Base-by-base conservation (phyloP, 2,113 vertebrate genomes). In the Ahaetulla prasina region DNA sequence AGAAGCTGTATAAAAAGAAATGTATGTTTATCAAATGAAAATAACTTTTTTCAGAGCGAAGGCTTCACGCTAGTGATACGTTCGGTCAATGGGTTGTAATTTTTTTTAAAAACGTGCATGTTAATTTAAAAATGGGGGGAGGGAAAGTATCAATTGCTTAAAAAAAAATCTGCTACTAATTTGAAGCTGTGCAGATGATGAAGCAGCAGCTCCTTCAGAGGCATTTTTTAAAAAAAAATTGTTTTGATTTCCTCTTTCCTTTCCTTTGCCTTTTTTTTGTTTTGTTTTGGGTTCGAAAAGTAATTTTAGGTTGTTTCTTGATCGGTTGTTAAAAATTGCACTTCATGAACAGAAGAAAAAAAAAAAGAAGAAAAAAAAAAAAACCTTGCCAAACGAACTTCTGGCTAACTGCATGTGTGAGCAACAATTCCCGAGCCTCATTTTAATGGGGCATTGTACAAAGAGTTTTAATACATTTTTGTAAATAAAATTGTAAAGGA, bases 81-180 rank as follows among this genome's bases (percentile, higher is more conserved):
- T 97, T 96, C 95, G 96, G 96, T 97, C 97, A 96, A 97, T 90
- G 57, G 96, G 97, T 98, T 93, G 49, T 95, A 97, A 97, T 97
- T 98, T 97, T 97, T 97, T 96, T 60, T 27, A 94, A 97, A 35
- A 98, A 98, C 95, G 96, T 99, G 99, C 99, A 99, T 99, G 99
- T 98, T 97, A 95, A 95, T 96, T 96, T 93, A 93, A 85, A 95
- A 80, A 80, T 9, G 18, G 74, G 2, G 35, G 1, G 6, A 2
- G 8, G 3, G 27, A 98, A 97, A 94, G 96, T 97, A 97, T 97
- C 98, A 97, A 99, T 97, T 98, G 99, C 98, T 98, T 98, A 1
- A 43, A 97, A 98, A 95, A 96, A 98, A 50, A 97, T 98, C 94
- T 95, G 98, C 98, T 98, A 98, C 98, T 98, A 98, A 98, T 98